A percentile compares a stretch with the other conserved stretches of the same genome.
phyloP scores from a whole-genome alignment of 2,888 invertebrate genomes.

The Agonopterix arenella region DNA sequence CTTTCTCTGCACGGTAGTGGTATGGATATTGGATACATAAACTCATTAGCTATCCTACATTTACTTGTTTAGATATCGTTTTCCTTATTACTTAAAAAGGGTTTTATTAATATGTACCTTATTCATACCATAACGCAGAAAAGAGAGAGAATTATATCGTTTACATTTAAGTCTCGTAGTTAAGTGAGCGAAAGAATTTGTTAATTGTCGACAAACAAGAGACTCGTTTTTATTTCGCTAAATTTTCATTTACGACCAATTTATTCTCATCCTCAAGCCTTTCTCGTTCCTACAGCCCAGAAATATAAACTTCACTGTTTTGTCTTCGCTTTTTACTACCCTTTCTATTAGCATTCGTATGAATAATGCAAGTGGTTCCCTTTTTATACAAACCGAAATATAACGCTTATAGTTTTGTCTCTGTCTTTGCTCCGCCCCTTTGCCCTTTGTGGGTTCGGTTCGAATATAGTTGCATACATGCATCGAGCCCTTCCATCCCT shows the following conservation, averaged over 20 bases:
- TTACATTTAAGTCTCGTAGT: constrained; percentile 15
- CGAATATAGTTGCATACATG: constrained; percentile 15
- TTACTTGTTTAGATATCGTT: no score
- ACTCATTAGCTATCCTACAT: no score
- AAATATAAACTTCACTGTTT: constrained; percentile 41
- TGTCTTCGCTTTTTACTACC: constrained; percentile 37
- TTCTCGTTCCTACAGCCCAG: constrained; percentile 11
- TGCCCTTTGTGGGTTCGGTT: constrained; percentile 9
- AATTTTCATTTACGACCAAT: constrained; percentile 23
- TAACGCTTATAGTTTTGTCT: constrained; percentile 23
- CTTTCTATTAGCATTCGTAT: constrained; percentile 45
- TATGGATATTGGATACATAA: no score
- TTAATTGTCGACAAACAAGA: constrained; percentile 32
- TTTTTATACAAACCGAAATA: constrained; percentile 22
- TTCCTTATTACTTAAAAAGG: no score
- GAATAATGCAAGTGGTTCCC: constrained; percentile 42
- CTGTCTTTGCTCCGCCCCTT: constrained; percentile 20
- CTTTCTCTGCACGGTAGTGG: no score
- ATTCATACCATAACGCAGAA: no score
- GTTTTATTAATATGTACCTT: no score
- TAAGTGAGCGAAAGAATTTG: constrained; percentile 25
- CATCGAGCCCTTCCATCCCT: constrained; percentile 6
- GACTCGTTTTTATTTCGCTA: constrained; percentile 20
- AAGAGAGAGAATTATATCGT: no score
- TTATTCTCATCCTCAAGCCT: constrained; percentile 6